Evolutionary conservation across 1,140 invertebrate species (phyloP).

Genomic region (Drosophila orosa): DNA sequence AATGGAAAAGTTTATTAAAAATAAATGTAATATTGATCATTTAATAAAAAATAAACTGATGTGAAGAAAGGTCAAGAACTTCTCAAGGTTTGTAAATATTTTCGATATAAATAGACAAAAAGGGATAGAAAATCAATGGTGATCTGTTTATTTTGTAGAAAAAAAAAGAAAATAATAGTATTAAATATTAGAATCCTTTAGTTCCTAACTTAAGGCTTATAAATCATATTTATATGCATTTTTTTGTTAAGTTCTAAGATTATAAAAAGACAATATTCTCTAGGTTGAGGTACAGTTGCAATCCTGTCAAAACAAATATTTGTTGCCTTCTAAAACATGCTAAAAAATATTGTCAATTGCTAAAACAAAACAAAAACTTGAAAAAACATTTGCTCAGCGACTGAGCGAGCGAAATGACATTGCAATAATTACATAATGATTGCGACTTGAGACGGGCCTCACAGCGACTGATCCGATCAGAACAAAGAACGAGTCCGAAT

Average conservation of each 20-base stretch:
- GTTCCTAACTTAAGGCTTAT: not conserved
- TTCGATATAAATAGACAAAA: not conserved
- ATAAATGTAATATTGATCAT: not conserved
- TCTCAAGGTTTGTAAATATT: not conserved
- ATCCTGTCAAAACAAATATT: not conserved
- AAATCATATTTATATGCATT: not conserved
- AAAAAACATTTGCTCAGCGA: conserved; percentile 1
- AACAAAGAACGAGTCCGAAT: conserved; percentile 48
- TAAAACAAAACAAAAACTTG: conserved; percentile 7
- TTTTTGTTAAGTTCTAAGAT: not conserved
- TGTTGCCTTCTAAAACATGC: not conserved
- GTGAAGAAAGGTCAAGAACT: not conserved
- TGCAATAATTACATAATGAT: conserved; percentile 51
- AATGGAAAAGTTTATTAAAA: not conserved
- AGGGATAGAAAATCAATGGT: accelerated
- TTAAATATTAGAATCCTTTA: not conserved
- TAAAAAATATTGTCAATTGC: conserved; percentile 7
- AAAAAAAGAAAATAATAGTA: too few relatives aligned
- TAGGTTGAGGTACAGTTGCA: not conserved
- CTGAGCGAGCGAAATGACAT: conserved; percentile 19
- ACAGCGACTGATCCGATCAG: conserved; percentile 9
- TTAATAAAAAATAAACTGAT: not conserved
- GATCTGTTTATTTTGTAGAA: not conserved
- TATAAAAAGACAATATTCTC: not conserved
- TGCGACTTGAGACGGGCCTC: conserved; percentile 22